These are phyloP conservation scores for Pitangus sulphuratus DNA, from an alignment of 2,797 vertebrate genomes.

Conservation along the genomic window DNA sequence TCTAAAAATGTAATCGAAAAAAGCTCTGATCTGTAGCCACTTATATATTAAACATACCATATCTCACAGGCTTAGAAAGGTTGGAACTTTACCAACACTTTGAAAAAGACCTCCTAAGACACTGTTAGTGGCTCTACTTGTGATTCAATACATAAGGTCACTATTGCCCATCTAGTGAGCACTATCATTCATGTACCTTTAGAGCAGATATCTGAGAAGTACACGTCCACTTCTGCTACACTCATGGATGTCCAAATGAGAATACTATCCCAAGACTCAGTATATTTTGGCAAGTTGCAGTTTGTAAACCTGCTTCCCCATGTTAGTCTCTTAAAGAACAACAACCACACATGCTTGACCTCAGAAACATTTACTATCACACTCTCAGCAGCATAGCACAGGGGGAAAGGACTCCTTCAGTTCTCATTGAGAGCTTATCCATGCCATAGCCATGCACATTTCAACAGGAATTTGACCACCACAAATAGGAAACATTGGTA, in stretches of 20 bases:
- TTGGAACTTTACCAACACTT: neutral
- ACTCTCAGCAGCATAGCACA: neutral
- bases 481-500: neutral
- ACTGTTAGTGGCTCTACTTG: neutral
- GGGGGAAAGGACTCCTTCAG: neutral
- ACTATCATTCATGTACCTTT: fast-evolving
- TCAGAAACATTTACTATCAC: neutral
- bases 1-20: neutral
- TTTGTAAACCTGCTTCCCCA: neutral
- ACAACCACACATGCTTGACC: neutral
- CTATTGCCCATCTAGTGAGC: fast-evolving
- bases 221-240: neutral
- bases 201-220: neutral
- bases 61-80: neutral
- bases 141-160: neutral
- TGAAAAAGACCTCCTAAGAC: neutral
- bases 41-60: neutral
- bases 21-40: neutral
- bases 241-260: neutral
- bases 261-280: neutral
- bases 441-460: neutral
- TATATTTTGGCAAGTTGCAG: neutral
- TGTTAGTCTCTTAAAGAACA: neutral
- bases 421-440: neutral
- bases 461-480: neutral